Percentiles rank a stretch among this genome's conserved stretches.
Conservation (phyloP, 2,113 vertebrate species). For the Xiphophorus hellerii region DNA sequence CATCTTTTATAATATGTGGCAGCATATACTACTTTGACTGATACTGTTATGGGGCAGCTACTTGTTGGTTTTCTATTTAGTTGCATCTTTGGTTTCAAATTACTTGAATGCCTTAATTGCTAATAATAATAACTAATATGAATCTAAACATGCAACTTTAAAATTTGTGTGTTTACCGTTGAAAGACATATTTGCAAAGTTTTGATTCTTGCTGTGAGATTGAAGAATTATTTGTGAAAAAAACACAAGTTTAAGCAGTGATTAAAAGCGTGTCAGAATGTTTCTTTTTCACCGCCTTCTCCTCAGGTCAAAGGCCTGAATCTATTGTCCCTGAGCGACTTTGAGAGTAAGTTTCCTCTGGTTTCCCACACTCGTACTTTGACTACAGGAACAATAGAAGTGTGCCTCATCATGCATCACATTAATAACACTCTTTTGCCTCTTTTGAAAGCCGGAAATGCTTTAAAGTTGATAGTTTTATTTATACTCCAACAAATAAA, state of each 20-base stretch:
- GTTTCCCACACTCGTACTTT: slow-evolving; percentile 60
- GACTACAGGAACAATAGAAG: slow-evolving; percentile 48
- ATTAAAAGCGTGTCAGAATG: background rate
- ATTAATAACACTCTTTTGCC: slow-evolving; percentile 5
- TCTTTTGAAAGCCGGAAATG: background rate
- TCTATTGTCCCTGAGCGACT: slow-evolving; percentile 28
- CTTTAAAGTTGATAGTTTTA: background rate
- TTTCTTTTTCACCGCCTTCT: background rate
- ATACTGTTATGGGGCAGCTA: no score
- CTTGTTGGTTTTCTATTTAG: no score
- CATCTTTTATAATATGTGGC: no score
- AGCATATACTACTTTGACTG: no score
- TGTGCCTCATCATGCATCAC: slow-evolving; percentile 46
- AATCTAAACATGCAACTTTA: no score
- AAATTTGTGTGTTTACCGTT: no score
- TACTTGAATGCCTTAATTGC: no score
- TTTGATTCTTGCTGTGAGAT: background rate
- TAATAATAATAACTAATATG: no score
- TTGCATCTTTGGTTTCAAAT: no score
- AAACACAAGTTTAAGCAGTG: background rate
- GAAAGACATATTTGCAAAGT: background rate
- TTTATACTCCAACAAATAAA: no score
- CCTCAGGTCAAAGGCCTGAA: slow-evolving; percentile 21
- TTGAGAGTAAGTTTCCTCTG: slow-evolving; percentile 15
- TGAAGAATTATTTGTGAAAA: background rate